Evolutionary conservation across 1,140 invertebrate genomes (phyloP).

Genomic region (Drosophila melanica): DNA sequence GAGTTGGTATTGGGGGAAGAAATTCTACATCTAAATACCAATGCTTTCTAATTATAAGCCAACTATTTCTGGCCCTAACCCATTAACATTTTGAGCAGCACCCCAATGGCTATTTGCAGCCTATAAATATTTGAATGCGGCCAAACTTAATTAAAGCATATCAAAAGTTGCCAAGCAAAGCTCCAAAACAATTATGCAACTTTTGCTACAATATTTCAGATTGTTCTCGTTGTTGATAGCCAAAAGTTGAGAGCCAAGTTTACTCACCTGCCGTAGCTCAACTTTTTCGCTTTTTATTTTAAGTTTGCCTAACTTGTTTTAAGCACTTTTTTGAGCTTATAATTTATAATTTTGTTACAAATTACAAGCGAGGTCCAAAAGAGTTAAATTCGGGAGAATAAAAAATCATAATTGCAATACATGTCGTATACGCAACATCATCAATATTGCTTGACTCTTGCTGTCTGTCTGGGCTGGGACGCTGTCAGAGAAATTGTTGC

Average conservation of each 20-base stretch:
- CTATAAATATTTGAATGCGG: constrained; percentile 52
- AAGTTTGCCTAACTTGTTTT: constrained; percentile 30
- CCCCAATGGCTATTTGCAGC: constrained; percentile 42
- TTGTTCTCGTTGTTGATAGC: constrained; percentile 19
- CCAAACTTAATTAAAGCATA: constrained; percentile 59
- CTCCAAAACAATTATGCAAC: constrained; percentile 54
- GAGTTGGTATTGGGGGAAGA: too few species aligned
- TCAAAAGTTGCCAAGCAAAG: constrained; percentile 55
- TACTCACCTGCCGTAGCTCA: constrained; percentile 64
- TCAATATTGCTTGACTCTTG: constrained; percentile 52
- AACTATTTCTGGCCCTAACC: constrained; percentile 53
- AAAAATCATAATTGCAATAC: constrained; percentile 34
- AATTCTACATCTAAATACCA: not conserved
- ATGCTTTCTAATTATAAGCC: constrained; percentile 40
- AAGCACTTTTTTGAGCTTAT: constrained; percentile 35
- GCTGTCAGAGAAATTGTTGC: constrained; percentile 58
- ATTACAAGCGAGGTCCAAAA: constrained; percentile 10
- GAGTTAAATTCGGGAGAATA: not conserved
- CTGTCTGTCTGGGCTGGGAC: constrained; percentile 6
- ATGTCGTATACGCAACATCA: constrained; percentile 46
- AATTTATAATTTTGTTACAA: constrained; percentile 38
- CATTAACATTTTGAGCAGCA: constrained; percentile 53
- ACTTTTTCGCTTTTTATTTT: constrained; percentile 10
- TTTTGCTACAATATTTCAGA: constrained; percentile 47
- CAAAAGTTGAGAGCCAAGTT: constrained; percentile 54